Base-by-base conservation (phyloP, 2,113 vertebrate genomes). In the Petrocephalus microphthalmus region DNA sequence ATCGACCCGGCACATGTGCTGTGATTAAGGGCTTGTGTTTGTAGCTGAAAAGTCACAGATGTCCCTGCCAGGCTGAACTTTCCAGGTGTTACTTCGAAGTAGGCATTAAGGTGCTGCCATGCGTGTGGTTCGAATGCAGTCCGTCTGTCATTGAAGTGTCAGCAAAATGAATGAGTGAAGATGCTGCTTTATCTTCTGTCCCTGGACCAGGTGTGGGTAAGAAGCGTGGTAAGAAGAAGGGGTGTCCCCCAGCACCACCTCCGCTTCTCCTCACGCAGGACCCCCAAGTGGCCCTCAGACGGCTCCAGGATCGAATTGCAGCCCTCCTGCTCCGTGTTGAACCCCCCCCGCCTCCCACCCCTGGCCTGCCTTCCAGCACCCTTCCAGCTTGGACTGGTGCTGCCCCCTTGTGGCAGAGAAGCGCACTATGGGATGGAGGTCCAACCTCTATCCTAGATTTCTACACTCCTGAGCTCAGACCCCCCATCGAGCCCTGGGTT, bases 251-350 rank as follows among this genome's bases (percentile, higher is more conserved):
- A 0, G 47, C 51, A 0, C 91, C 95, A 0, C 94, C 96, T 5
- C 96, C 97, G 0, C 95, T 94, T 0, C 93, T 99, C 54, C 92
- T 99, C 54, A 89, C 96, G 8, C 97, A 98, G 93, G 96, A 97
- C 88, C 90, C 95, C 0, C 92, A 95, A 89, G 93, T 90, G 49
- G 93, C 91, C 2, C 92, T 89, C 56, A 88, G 85, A 5, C 96
- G 95, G 90, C 94, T 96, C 29, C 95, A 98, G 92, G 96, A 96
- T 3, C 93, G 97, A 0, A 94, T 97, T 6, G 95, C 97, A 3
- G 90, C 95, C 91, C 93, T 98, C 60, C 94, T 96, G 37, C 93
- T 99, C 1, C 88, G 89, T 0, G 93, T 91, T 89, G 93, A 94
- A 56, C 1, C 93, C 4, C 94, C 95, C 0, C 89, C 93, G 29